Evolutionary conservation across 2,113 vertebrate species (phyloP).

Genomic region (Brachypteracias leptosomus): DNA sequence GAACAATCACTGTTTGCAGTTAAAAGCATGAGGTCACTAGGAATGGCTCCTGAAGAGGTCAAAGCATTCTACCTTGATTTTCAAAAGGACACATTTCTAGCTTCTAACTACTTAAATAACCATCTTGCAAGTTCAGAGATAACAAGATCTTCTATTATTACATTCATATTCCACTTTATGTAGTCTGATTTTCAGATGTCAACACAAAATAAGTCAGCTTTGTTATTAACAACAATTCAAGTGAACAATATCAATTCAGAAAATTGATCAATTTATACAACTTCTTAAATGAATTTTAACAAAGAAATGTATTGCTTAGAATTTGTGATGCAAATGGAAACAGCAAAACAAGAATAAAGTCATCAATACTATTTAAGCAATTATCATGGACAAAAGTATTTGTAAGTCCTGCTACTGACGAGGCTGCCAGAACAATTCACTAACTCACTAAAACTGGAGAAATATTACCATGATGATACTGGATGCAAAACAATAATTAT

Average conservation of each 20-base stretch:
- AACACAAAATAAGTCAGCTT: neutral
- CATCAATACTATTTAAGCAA: neutral
- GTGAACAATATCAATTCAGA: neutral
- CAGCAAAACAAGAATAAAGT: neutral
- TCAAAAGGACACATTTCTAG: neutral
- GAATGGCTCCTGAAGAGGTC: neutral
- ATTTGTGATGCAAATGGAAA: neutral
- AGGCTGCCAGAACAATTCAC: neutral
- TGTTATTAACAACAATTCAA: neutral
- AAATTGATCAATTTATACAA: neutral
- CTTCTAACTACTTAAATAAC: neutral
- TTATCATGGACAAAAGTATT: neutral
- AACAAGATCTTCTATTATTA: slow-evolving; percentile 12
- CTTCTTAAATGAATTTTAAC: neutral
- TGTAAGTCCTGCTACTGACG: neutral
- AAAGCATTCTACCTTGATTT: neutral
- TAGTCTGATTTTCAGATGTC: neutral
- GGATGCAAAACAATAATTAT: neutral
- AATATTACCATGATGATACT: neutral
- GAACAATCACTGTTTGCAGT: neutral
- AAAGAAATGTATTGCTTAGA: neutral
- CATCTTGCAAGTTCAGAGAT: neutral
- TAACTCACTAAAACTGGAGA: neutral
- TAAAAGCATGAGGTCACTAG: neutral
- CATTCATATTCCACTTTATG: neutral